phyloP scores from a whole-genome alignment of 1,140 invertebrate genomes.

The Macrocentrus cingulum region DNA sequence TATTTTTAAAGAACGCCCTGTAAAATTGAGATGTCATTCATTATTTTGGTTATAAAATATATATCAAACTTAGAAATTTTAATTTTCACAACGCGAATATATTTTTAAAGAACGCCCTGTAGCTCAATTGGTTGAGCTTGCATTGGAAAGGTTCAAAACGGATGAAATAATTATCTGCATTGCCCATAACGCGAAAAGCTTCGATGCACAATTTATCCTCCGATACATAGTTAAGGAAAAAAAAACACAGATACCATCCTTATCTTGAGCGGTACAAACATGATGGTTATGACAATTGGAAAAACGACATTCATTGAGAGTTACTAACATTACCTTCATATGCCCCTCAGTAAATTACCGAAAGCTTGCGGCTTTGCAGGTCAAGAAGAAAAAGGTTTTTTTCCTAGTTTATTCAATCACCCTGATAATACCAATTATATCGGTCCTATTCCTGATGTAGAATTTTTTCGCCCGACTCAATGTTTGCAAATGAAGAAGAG shows the following conservation, averaged over 20 bases:
- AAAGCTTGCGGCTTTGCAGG: slow-evolving; percentile 34
- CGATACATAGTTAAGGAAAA: slow-evolving; percentile 25
- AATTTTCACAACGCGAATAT: slow-evolving; percentile 6
- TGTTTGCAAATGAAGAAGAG: slow-evolving; percentile 18
- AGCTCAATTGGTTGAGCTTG: slow-evolving; percentile 16
- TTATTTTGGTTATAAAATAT: too few relatives aligned
- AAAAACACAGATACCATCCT: slow-evolving; percentile 12
- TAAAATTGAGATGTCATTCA: too few relatives aligned
- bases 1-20: slow-evolving; percentile 10
- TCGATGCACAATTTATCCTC: slow-evolving; percentile 38
- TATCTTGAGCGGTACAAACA: slow-evolving; percentile 34
- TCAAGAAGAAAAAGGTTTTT: slow-evolving; percentile 30
- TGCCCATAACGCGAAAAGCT: slow-evolving; percentile 34
- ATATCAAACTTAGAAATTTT: too few relatives aligned
- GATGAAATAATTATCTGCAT: slow-evolving; percentile 28
- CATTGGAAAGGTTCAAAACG: not conserved
- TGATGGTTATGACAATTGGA: slow-evolving; percentile 26
- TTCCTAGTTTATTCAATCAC: slow-evolving; percentile 39
- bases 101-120: slow-evolving; percentile 13
- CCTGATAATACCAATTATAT: slow-evolving; percentile 35
- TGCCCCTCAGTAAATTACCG: slow-evolving; percentile 32
- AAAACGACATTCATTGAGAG: slow-evolving; percentile 37
- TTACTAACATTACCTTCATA: slow-evolving; percentile 38
- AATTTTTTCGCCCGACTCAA: slow-evolving; percentile 31
- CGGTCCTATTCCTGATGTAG: slow-evolving; percentile 23